Evolutionary conservation across 2,113 vertebrate genomes (phyloP).

Genomic region (Hippolais icterina): DNA sequence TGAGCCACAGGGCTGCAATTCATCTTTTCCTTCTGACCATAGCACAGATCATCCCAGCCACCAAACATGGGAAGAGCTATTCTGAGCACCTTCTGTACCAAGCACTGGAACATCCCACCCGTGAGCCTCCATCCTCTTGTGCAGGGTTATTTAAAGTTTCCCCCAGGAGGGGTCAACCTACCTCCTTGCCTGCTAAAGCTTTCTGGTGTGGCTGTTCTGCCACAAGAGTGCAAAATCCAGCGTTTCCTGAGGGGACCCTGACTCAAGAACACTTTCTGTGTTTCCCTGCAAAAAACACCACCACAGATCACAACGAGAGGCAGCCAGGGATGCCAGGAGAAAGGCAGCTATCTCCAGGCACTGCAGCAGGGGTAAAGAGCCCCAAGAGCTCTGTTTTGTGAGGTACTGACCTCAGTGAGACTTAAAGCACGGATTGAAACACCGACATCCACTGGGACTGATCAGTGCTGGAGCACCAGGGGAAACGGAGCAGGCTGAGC

Average conservation of each 20-base stretch:
- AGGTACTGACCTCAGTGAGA: rapidly evolving
- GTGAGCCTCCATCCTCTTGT: background rate
- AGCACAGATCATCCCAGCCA: background rate
- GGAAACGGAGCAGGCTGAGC: background rate
- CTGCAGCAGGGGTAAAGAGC: background rate
- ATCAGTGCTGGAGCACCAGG: rapidly evolving
- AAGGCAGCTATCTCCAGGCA: background rate
- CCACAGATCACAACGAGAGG: rapidly evolving
- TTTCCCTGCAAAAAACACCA: background rate
- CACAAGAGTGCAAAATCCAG: background rate
- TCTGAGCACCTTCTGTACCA: background rate
- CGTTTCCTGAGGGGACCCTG: background rate
- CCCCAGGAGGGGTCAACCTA: background rate
- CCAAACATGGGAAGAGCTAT: background rate
- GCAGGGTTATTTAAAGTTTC: background rate
- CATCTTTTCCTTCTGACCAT: background rate
- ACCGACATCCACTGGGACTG: no score
- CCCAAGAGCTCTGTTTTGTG: background rate
- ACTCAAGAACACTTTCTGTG: background rate
- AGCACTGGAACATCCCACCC: background rate
- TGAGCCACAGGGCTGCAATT: background rate
- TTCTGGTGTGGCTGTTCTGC: background rate
- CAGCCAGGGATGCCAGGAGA: background rate
- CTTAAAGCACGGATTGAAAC: background rate
- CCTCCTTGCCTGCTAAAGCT: background rate